Evolutionary conservation across 2,888 invertebrate genomes (phyloP).

Genomic region (Acleris literana): DNA sequence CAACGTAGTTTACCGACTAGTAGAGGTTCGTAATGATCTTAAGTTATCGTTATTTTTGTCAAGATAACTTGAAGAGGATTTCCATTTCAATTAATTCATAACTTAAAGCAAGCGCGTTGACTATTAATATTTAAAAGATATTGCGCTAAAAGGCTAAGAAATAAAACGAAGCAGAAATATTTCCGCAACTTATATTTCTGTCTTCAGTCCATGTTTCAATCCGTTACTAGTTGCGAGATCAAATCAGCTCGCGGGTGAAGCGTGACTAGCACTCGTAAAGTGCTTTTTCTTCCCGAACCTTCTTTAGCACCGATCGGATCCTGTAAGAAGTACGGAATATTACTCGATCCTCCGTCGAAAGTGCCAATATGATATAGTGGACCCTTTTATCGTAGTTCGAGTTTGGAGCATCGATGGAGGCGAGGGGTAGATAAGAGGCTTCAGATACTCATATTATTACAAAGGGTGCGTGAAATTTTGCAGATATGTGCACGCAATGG

Average conservation of each 20-base stretch:
- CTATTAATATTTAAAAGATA: not conserved
- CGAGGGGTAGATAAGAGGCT: constrained; percentile 76
- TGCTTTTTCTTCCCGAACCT: constrained; percentile 34
- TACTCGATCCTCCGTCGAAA: constrained; percentile 66
- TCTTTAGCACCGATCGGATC: constrained; percentile 45
- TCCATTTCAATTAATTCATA: not conserved
- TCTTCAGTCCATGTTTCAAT: constrained; percentile 23
- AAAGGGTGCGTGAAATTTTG: constrained; percentile 80
- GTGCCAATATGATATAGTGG: constrained; percentile 80
- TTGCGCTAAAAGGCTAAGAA: too few relatives aligned
- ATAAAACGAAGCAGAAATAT: not conserved
- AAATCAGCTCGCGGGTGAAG: constrained; percentile 34
- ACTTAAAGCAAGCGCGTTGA: not conserved
- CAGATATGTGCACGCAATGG: constrained; percentile 69
- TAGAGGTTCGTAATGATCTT: constrained; percentile 3
- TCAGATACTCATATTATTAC: constrained; percentile 68
- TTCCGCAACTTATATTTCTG: not conserved
- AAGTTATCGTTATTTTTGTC: not conserved
- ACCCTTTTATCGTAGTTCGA: constrained; percentile 66
- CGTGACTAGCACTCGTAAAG: constrained; percentile 38
- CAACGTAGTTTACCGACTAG: not conserved
- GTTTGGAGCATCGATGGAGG: constrained; percentile 48
- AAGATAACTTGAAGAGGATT: not conserved
- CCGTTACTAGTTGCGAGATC: constrained; percentile 32
- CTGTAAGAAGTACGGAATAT: constrained; percentile 71